Conservation (phyloP, 2,797 vertebrate species). For the Alauda arvensis region DNA sequence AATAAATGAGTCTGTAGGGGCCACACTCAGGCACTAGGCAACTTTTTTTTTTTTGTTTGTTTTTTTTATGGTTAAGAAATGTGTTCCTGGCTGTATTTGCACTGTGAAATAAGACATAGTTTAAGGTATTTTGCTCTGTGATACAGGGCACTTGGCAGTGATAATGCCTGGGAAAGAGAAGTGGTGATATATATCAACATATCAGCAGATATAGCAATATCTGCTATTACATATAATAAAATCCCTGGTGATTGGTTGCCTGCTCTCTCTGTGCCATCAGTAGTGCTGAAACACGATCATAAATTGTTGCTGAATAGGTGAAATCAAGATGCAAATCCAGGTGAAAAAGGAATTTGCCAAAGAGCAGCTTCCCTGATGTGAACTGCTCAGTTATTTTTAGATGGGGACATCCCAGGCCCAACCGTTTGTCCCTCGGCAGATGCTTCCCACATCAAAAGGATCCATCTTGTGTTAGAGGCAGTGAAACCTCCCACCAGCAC, state of each 20-base stretch:
- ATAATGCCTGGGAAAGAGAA: neutral
- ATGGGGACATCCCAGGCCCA: conserved; percentile 5
- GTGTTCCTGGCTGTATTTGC: neutral
- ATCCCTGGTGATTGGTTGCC: neutral
- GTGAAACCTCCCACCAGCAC: conserved; percentile 18
- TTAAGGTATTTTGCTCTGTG: neutral
- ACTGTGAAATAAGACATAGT: neutral
- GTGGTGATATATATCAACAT: neutral
- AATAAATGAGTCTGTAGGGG: neutral
- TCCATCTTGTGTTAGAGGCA: conserved; percentile 8
- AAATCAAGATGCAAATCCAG: neutral
- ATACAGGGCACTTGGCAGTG: neutral
- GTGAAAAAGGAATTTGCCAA: neutral
- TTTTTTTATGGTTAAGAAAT: neutral
- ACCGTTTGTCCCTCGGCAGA: conserved; percentile 1
- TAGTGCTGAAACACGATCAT: neutral
- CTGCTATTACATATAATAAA: neutral
- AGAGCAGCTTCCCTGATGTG: conserved; percentile 8
- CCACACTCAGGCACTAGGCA: neutral
- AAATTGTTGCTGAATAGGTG: neutral
- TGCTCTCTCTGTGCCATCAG: neutral
- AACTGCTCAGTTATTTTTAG: conserved; percentile 35
- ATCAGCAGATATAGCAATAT: neutral
- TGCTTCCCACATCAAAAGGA: conserved; percentile 28
- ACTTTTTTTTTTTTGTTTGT: neutral